Percentiles rank a stretch among this genome's conserved stretches.
Evolutionary conservation across 2,888 invertebrate genomes (phyloP).

Genomic region (Lasius fuliginosus): DNA sequence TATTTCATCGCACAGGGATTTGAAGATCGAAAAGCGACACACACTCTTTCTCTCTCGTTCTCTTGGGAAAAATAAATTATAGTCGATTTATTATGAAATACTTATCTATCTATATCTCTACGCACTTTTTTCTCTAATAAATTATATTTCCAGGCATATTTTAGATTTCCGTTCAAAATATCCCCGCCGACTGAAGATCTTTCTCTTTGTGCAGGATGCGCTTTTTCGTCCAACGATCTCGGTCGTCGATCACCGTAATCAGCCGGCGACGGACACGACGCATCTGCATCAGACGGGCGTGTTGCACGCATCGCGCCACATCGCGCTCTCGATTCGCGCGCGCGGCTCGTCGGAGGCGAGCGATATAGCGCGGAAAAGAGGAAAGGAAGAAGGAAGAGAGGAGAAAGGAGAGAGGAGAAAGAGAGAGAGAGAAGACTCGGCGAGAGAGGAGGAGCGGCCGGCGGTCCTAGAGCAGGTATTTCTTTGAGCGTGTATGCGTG

Average conservation of each 20-base stretch:
- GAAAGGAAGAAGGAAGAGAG: constrained; percentile 22
- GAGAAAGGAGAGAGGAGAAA: neutral
- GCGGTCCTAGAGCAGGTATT: constrained; percentile 70
- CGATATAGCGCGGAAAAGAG: constrained; percentile 22
- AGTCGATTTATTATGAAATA: neutral
- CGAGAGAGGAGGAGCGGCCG: constrained; percentile 75
- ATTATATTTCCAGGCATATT: neutral
- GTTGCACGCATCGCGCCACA: constrained; percentile 30
- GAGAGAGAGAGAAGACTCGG: constrained; percentile 32
- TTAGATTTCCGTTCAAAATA: neutral
- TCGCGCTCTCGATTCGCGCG: constrained; percentile 44
- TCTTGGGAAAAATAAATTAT: neutral
- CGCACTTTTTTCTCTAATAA: neutral
- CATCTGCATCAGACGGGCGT: constrained; percentile 26
- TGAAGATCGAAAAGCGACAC: neutral
- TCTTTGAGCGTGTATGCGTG: neutral
- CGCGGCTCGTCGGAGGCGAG: constrained; percentile 18
- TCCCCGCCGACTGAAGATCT: neutral
- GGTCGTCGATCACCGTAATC: constrained; percentile 22
- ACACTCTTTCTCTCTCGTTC: too few species aligned
- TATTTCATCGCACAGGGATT: neutral
- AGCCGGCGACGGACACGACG: neutral
- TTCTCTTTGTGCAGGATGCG: neutral
- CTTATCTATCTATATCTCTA: neutral
- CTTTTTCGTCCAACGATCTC: constrained; percentile 14